Evolutionary conservation across 2,888 invertebrate species (phyloP), one percentile per base, ranked within the genome.

Genomic region (Nomada fabriciana): DNA sequence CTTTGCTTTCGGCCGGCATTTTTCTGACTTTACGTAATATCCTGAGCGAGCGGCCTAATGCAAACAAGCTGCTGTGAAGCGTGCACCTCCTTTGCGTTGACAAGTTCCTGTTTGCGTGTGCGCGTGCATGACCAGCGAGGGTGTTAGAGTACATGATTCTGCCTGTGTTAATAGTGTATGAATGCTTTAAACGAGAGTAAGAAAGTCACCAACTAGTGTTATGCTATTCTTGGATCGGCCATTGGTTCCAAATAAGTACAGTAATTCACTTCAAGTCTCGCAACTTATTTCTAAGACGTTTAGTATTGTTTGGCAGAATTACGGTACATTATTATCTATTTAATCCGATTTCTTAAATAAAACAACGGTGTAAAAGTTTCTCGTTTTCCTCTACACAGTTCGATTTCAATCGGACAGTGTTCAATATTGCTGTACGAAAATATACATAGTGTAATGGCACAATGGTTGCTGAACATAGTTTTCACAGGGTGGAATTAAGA

Each of bases 1-100:
- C 90, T 91, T 90, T 91, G 90, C 90, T 91, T 91, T 89, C 90
- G 89, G 88, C 88, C 84, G 80, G 87, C 85, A 90, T 92, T 92
- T 93, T 92, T 92, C 89, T 87, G 91, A 92, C 91, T 92, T 72
- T 91, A 92, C 87, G 92, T 92, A 92, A 93, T 92, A 92, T 93
- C 91, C 92, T 91, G 91, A 91, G 89, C 89, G 89, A 81, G 82
- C 84, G 73, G 86, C 86, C 84, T 90, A 91, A 90, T 90, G 89
- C 90, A 91, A 92, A 92, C 90, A 91, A 90, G 90, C 89, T 90
- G 87, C 77, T 76, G 77, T 63, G 80, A 76, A 74, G 71, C 74
- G 71, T 81, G 78, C 78, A 71, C 61, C 84, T 76, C 74, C 81
- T 80, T 83, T 83, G 74, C 71, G 71, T 50, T 59, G 68, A 74